Evolutionary conservation across 2,113 vertebrate genomes (phyloP), one percentile per base, ranked within the genome.

Genomic region (Lichenostomus cassidix): DNA sequence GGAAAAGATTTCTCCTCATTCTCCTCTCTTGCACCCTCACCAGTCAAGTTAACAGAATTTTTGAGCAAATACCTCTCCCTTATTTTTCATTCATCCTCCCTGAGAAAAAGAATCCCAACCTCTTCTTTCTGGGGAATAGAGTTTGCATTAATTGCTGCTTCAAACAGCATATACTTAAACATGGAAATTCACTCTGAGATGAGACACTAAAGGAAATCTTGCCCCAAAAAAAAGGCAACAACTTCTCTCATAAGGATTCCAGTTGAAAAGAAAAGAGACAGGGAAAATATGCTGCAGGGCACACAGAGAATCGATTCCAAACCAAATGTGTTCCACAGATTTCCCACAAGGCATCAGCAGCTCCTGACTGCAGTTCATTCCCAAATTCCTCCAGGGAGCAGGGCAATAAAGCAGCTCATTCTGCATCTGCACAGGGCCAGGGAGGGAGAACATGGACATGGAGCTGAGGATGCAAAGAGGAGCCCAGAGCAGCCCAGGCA

Each of bases 121-220:
- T 70, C 64, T 84, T 89, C 60, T 92, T 94, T 56, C 88, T 68
- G 33, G 83, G 86, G 92, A 93, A 86, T 56, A 84, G 71, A 78
- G 79, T 81, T 75, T 94, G 83, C 92, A 90, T 95, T 96, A 97
- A 96, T 95, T 93, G 80, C 42, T 82, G 65, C 90, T 96, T 97
- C 96, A 97, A 97, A 96, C 77, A 95, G 91, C 83, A 92, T 95
- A 46, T 22, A 73, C 60, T 92, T 92, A 90, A 85, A 83, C 56
- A 95, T 94, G 94, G 90, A 96, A 96, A 96, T 96, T 80, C 76
- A 75, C 64, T 9, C 90, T 60, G 82, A 96, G 86, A 87, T 80
- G 90, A 96, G 70, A 76, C 47, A 65, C 75, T 19, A 93, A 92
- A 71, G 56, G 93, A 95, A 95, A 93, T 96, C 73, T 75, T 95